Evolutionary conservation across 2,888 invertebrate genomes (phyloP).

Genomic region (Tachina grossa): DNA sequence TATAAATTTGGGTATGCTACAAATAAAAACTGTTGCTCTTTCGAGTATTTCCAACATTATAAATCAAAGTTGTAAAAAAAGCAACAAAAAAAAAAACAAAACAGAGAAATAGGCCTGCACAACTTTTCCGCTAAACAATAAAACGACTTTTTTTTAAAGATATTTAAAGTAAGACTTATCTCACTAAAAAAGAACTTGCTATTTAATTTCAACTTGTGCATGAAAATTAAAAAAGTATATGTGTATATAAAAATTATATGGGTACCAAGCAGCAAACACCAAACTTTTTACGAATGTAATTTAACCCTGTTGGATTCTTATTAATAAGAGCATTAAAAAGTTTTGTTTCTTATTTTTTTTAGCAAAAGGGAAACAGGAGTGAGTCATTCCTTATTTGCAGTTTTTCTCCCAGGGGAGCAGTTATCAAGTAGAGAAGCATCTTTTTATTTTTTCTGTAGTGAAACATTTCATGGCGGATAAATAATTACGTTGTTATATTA

Average conservation of each 20-base stretch:
- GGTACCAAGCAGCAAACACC: conserved; percentile 9
- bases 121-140: conserved; percentile 63
- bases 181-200: conserved; percentile 17
- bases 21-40: conserved; percentile 63
- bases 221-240: conserved; percentile 39
- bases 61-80: conserved; percentile 59
- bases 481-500: conserved; percentile 59
- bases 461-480: conserved; percentile 59
- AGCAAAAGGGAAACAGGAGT: conserved; percentile 28
- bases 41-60: conserved; percentile 56
- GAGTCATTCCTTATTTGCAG: conserved; percentile 45
- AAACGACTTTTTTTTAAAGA: conserved; percentile 51
- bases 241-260: not conserved
- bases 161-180: conserved; percentile 54
- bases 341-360: conserved; percentile 40
- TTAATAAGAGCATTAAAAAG: conserved; percentile 68
- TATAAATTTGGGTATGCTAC: not conserved
- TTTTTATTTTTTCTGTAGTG: conserved; percentile 22
- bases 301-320: conserved; percentile 69
- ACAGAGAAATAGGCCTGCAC: conserved; percentile 5
- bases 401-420: conserved; percentile 63
- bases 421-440: conserved; percentile 59
- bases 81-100: conserved; percentile 35
- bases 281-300: conserved; percentile 51
- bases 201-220: conserved; percentile 46